These are phyloP conservation scores for Machaerirhynchus nigripectus DNA, from an alignment of 2,113 vertebrate species.

Conservation along the genomic window DNA sequence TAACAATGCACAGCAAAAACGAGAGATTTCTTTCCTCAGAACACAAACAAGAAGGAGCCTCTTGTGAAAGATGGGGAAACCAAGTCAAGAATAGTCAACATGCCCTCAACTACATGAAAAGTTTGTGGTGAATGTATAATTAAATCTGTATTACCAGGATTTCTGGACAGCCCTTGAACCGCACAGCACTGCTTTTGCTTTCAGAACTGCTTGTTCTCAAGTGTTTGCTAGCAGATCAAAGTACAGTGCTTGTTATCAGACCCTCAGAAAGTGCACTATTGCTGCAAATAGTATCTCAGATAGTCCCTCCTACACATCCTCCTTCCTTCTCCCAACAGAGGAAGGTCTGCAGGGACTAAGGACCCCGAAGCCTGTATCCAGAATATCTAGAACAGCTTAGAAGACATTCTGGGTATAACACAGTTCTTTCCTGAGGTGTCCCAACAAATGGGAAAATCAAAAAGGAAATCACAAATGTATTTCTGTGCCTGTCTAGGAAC, in stretches of 20 bases:
- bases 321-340: neutral
- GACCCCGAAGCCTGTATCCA: neutral
- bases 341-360: neutral
- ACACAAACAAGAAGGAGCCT: neutral
- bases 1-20: neutral
- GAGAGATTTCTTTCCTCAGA: neutral
- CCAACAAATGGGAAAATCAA: rapidly evolving
- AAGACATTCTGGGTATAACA: neutral
- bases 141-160: neutral
- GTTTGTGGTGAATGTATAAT: neutral
- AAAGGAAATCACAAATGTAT: neutral
- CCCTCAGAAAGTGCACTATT: neutral
- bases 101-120: neutral
- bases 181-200: neutral
- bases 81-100: neutral
- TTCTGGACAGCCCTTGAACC: neutral
- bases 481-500: neutral
- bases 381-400: neutral
- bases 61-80: neutral
- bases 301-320: neutral
- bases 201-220: neutral
- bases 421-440: neutral
- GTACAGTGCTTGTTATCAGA: neutral
- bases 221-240: neutral
- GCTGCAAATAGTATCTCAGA: neutral